Base-by-base conservation (phyloP, 2,888 invertebrate genomes). In the Adelphocoris suturalis region DNA sequence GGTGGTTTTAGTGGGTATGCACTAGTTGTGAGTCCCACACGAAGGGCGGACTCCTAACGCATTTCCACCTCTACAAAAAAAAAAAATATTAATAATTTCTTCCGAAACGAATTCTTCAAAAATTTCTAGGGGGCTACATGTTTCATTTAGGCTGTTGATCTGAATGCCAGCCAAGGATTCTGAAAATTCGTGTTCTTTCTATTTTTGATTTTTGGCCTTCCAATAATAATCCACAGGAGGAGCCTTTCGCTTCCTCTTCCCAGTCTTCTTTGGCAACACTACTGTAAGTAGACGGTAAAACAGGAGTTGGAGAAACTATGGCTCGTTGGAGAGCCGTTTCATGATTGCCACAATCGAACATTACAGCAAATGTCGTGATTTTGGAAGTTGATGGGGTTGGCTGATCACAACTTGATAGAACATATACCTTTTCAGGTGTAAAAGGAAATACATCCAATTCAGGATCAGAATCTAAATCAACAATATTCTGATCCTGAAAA, bases 61-160 rank as follows among this genome's bases (percentile, higher is more conserved):
- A n/a, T n/a, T n/a, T n/a, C n/a, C n/a, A n/a, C n/a, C n/a, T n/a
- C n/a, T n/a, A n/a, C n/a, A n/a, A n/a, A n/a, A n/a, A n/a, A n/a
- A n/a, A n/a, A n/a, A n/a, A n/a, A n/a, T n/a, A n/a, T n/a, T n/a
- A n/a, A n/a, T n/a, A n/a, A n/a, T n/a, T n/a, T 16, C 52, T 47
- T 84, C 84, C 52, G 84, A 76, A 76, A 76, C 12, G 46, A 76
- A 76, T 37, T 46, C 3, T 37, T 46, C 46, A 46, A 76, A 76
- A 76, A 76, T 76, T 9, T 57, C 57, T 13, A 57, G 57, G 57
- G 11, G 57, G 57, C 57, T 16, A 57, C 57, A 57, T 57, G 57
- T 57, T 57, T 57, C 57, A 57, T 57, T 57, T 57, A 57, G 11
- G n/a, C n/a, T n/a, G 57, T 16, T 57, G 57, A 48, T 48, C 16